Evolutionary conservation across 2,888 invertebrate species (phyloP), one percentile per base, ranked within the genome.

Genomic region (Dasypogon diadema): DNA sequence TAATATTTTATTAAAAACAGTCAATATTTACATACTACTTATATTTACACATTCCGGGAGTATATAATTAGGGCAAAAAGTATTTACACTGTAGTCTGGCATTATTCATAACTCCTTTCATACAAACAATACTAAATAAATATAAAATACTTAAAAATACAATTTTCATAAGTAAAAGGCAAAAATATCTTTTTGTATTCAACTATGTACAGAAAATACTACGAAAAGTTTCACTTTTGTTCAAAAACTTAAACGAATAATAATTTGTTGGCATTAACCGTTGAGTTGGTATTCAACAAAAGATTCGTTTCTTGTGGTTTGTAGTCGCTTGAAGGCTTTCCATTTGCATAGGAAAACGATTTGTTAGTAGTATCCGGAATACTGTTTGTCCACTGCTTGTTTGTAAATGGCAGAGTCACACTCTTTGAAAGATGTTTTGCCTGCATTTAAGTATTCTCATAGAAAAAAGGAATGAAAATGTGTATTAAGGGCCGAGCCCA

Each of bases 371-470:
- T 3, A n/a, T 54, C 12, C 21, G 30, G 1, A 2, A 22, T 2
- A 21, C n/a, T 4, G 1, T 0, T 21, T 12, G 10, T 83, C 83
- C 86, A 86, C 79, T 82, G 81, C 77, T 79, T 84, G 56, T 85
- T 84, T 51, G 84, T 84, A 75, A 87, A 87, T 2, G 92, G 92
- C 77, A 92, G 84, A 24, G 89, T 79, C 34, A 88, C 84, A 80
- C 88, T 86, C 80, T 88, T 88, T 48, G 92, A 89, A 81, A 93
- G 90, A 80, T 91, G 92, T 84, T 93, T 93, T 1, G 92, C 93
- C 90, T 90, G 81, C 77, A 84, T 85, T 76, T 77, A 76, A 74
- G 51, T 42, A 12, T n/a, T n/a, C n/a, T n/a, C n/a, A n/a, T n/a
- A n/a, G n/a, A n/a, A n/a, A n/a, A n/a, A n/a, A n/a, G n/a, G n/a